Base-by-base conservation (phyloP, 2,888 invertebrate genomes). In the Alcis repandata region DNA sequence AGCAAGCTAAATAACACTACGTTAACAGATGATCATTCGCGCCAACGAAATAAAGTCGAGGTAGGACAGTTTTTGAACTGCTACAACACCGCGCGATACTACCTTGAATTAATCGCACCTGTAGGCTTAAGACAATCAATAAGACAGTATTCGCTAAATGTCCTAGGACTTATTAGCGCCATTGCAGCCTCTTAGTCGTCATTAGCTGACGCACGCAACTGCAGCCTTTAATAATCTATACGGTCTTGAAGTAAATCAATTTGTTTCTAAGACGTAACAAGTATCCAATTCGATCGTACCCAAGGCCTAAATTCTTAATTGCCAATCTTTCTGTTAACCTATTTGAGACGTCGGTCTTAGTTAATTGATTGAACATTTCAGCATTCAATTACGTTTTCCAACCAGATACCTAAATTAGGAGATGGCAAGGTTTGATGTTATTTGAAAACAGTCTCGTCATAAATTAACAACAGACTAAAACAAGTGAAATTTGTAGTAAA, bases 161-260 rank as follows among this genome's bases (percentile, higher is more conserved):
- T 43, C 53, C 59, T 62, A 63, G 52, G 57, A 51, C 38, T 48
- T 15, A 52, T 68, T 70, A 71, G 57, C 70, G 27, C 60, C 58
- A 67, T 54, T 68, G 65, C 64, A 65, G 65, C 59, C 59, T 45
- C 62, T 68, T 71, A 68, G 56, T 13, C 48, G 20, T 68, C 59
- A 73, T 73, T 73, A 73, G 59, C 68, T 49, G 59, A 45, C 33
- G 52, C 70, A 70, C 70, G 69, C 71, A 64, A 66, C 51, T 58
- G 62, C 63, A 64, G 40, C 57, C 17, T 56, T 36, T 49, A 59
- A 62, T 62, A 67, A 68, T 56, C 56, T 63, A 49, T 64, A 54
- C 36, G 48, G 27, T 54, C 56, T 45, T 41, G 52, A 38, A 63
- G 51, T 53, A 51, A 45, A 51, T 33, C 62, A 49, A 63, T 67